phyloP scores from a whole-genome alignment of 2,888 invertebrate species.

The Syrphus vitripennis region DNA sequence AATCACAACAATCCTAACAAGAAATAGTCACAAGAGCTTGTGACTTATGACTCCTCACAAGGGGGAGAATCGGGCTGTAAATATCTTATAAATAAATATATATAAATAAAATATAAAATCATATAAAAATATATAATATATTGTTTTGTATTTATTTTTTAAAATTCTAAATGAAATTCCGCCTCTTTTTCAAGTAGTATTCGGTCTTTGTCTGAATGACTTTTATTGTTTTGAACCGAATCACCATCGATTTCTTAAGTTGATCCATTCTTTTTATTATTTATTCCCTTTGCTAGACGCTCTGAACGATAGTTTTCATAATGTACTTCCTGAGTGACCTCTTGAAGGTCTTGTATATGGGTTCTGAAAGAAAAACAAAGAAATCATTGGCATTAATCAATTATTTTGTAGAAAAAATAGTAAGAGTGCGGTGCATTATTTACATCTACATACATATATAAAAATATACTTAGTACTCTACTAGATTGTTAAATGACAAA shows the following conservation, averaged over 20 bases:
- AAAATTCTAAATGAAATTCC: conserved; percentile 81
- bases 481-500: too few species aligned
- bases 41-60: too few species aligned
- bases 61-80: too few species aligned
- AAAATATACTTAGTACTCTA: too few species aligned
- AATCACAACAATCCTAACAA: too few species aligned
- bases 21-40: too few species aligned
- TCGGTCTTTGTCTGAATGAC: conserved; percentile 87
- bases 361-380: conserved; percentile 83
- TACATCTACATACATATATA: too few species aligned
- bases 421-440: too few species aligned
- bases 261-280: conserved; percentile 83
- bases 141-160: conserved; percentile 15
- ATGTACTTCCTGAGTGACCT: conserved; percentile 97
- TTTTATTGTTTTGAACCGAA: conserved; percentile 43
- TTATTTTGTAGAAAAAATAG: too few species aligned
- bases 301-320: conserved; percentile 97
- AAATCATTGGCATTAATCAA: neutral
- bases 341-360: conserved; percentile 97
- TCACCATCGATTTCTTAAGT: conserved; percentile 81
- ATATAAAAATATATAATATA: conserved; percentile 67
- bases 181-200: conserved; percentile 95
- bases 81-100: conserved; percentile 55
- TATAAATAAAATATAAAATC: conserved; percentile 57
- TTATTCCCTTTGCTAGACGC: conserved; percentile 91